phyloP scores from a whole-genome alignment of 2,888 invertebrate genomes.

The Ramazzottius varieornatus region DNA sequence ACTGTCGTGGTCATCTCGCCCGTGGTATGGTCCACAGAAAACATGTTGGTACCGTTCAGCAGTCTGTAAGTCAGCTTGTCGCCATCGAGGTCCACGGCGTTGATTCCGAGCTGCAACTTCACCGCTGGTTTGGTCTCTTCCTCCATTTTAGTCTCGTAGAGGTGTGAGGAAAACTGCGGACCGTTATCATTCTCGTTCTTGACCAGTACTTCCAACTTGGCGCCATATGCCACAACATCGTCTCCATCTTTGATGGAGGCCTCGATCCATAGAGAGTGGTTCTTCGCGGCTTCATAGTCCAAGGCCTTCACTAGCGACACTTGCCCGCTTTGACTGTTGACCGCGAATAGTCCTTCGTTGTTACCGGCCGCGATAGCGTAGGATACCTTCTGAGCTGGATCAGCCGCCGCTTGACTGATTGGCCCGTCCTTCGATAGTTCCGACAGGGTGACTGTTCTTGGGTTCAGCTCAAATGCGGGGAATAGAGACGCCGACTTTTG shows the following conservation, averaged over 20 bases:
- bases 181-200: slow-evolving; percentile 76
- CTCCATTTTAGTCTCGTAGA: slow-evolving; percentile 46
- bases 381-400: slow-evolving; percentile 10
- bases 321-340: slow-evolving; percentile 50
- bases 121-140: slow-evolving; percentile 43
- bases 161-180: slow-evolving; percentile 33
- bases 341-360: slow-evolving; percentile 52
- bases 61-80: slow-evolving; percentile 8
- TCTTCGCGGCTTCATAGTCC: slow-evolving; percentile 53
- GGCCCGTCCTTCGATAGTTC: not conserved
- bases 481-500: not conserved
- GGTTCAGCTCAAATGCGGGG: not conserved
- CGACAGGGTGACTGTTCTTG: not conserved
- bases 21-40: slow-evolving; percentile 48
- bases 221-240: slow-evolving; percentile 47
- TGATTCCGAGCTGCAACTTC: slow-evolving; percentile 35
- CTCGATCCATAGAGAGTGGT: slow-evolving; percentile 73
- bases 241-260: slow-evolving; percentile 39
- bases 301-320: slow-evolving; percentile 47
- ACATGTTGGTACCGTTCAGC: slow-evolving; percentile 28
- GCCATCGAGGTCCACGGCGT: slow-evolving; percentile 31
- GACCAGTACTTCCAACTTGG: slow-evolving; percentile 56
- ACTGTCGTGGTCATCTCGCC: slow-evolving; percentile 60
- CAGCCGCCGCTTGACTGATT: slow-evolving; percentile 1
- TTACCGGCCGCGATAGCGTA: slow-evolving; percentile 82